phyloP scores from a whole-genome alignment of 2,888 invertebrate genomes.

The Xanthia togata region DNA sequence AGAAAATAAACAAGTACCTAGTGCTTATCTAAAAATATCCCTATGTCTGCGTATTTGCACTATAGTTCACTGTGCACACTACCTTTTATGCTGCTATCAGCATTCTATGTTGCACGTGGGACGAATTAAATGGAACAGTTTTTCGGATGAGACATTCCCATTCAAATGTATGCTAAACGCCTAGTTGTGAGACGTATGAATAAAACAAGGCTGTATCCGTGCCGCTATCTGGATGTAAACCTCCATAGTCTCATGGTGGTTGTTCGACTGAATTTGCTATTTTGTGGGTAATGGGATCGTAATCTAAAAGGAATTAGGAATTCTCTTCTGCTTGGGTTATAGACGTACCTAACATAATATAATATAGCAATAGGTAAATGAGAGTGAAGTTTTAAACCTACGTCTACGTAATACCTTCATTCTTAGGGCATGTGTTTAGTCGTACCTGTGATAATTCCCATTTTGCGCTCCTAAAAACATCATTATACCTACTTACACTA shows the following conservation, averaged over 20 bases:
- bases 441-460: too few relatives aligned
- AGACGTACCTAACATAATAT: not conserved
- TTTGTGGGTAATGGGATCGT: constrained; percentile 8
- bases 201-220: constrained; percentile 62
- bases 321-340: not conserved
- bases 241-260: constrained; percentile 37
- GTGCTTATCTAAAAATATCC: not conserved
- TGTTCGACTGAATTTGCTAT: constrained; percentile 44
- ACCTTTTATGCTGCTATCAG: constrained; percentile 48
- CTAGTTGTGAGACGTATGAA: constrained; percentile 63
- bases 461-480: too few relatives aligned
- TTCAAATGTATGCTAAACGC: constrained; percentile 70
- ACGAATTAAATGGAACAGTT: constrained; percentile 58
- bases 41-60: not conserved
- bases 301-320: constrained; percentile 11
- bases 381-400: too few relatives aligned
- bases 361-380: not conserved
- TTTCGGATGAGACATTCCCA: constrained; percentile 65
- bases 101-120: constrained; percentile 47
- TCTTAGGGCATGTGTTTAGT: too few relatives aligned
- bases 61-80: not conserved
- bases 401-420: too few relatives aligned
- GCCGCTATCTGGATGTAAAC: constrained; percentile 51
- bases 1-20: not conserved
- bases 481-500: too few relatives aligned